Conservation (phyloP, 2,888 invertebrate species). For the Pseudoips prasinana region DNA sequence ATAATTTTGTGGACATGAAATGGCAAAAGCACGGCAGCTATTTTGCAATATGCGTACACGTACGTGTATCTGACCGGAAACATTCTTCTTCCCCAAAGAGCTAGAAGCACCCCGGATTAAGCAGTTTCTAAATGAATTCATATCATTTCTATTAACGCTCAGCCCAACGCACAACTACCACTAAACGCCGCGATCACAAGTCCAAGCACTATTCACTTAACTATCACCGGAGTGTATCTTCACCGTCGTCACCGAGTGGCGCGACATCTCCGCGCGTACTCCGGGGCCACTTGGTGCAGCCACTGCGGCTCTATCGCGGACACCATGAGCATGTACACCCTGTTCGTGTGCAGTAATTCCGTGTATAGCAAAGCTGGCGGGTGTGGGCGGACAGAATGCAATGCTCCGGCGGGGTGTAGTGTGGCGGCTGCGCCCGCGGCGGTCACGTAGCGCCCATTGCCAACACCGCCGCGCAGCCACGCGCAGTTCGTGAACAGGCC, state of each 20-base stretch:
- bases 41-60: too few species aligned
- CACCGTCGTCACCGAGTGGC: slow-evolving; percentile 51
- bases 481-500: slow-evolving; percentile 95
- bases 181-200: too few species aligned
- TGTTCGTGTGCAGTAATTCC: slow-evolving; percentile 93
- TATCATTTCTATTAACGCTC: too few species aligned
- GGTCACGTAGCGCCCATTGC: slow-evolving; percentile 74
- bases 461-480: slow-evolving; percentile 84
- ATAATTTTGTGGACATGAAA: too few species aligned
- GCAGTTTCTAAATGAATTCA: too few species aligned
- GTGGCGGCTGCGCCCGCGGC: slow-evolving; percentile 76
- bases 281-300: slow-evolving; percentile 80
- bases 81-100: too few species aligned
- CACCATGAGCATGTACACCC: slow-evolving; percentile 89
- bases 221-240: too few species aligned
- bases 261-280: slow-evolving; percentile 62
- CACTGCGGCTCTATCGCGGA: slow-evolving; percentile 91
- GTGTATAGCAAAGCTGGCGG: slow-evolving; percentile 90
- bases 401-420: slow-evolving; percentile 92
- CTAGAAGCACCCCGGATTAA: too few species aligned
- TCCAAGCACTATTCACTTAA: too few species aligned
- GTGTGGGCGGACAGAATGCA: slow-evolving; percentile 82
- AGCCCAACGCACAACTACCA: too few species aligned
- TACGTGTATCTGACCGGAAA: too few species aligned
- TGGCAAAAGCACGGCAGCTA: too few species aligned